These are phyloP conservation scores for Uria lomvia DNA, from an alignment of 2,113 vertebrate genomes.

Conservation along the genomic window DNA sequence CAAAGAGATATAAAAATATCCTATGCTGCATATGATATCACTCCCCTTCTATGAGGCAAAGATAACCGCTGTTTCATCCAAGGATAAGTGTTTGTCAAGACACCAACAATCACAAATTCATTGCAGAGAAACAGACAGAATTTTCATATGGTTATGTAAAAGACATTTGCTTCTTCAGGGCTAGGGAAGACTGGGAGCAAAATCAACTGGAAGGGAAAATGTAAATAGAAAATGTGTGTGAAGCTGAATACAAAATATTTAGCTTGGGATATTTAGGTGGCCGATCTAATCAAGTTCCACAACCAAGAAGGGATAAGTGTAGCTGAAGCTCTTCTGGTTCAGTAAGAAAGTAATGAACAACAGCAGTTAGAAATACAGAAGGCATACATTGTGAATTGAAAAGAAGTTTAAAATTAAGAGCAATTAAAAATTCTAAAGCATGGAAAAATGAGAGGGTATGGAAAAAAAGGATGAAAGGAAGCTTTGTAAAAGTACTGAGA, in stretches of 20 bases:
- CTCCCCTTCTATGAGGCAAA: fast-evolving
- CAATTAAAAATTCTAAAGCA: neutral
- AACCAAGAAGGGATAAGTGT: neutral
- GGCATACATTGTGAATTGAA: neutral
- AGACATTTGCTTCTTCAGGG: neutral
- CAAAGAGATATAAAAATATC: neutral
- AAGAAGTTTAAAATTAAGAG: neutral
- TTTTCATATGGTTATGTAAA: neutral
- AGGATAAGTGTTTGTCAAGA: neutral
- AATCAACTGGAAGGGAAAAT: neutral
- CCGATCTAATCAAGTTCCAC: neutral
- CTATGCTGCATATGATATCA: neutral
- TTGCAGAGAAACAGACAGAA: neutral
- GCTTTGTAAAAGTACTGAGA: neutral
- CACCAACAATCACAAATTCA: fast-evolving
- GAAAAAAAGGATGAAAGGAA: neutral
- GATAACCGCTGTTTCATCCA: neutral
- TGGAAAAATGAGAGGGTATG: neutral
- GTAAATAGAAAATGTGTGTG: neutral
- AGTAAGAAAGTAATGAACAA: neutral
- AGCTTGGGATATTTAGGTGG: neutral
- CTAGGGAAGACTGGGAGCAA: neutral
- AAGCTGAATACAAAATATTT: neutral
- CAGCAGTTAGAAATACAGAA: neutral
- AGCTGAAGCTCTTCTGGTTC: neutral